Percentiles rank a stretch among this genome's conserved stretches.
Evolutionary conservation across 2,113 vertebrate species (phyloP).

Genomic region (Melospiza georgiana): DNA sequence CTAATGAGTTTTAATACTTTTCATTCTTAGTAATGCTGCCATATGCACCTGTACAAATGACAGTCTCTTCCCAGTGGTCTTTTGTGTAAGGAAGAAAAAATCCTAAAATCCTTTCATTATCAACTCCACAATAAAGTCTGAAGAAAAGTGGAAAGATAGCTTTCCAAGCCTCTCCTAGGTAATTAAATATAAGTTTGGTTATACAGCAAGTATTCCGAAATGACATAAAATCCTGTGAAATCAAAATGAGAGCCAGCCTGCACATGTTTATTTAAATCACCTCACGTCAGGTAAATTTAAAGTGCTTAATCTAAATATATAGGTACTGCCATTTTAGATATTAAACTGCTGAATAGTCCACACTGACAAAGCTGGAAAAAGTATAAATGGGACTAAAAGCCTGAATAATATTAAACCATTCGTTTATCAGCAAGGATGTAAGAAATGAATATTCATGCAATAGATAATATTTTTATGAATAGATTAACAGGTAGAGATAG

Average conservation of each 20-base stretch:
- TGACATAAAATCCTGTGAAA: not conserved
- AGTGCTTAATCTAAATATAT: not conserved
- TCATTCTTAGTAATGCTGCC: not conserved
- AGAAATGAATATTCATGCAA: constrained; percentile 2
- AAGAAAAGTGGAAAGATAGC: not conserved
- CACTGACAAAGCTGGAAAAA: not conserved
- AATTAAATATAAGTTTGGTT: not conserved
- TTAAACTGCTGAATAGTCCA: not conserved
- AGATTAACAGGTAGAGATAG: not conserved
- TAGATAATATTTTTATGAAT: not conserved
- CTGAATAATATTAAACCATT: not conserved
- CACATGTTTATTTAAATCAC: not conserved
- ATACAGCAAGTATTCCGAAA: not conserved
- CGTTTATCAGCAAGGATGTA: not conserved
- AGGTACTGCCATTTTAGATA: not conserved
- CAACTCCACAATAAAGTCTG: not conserved
- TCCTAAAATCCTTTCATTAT: not conserved
- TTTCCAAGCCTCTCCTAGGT: not conserved
- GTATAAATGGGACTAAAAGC: not conserved
- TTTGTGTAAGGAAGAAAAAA: not conserved
- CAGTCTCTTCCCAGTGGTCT: not conserved
- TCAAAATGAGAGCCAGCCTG: not conserved
- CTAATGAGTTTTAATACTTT: not conserved
- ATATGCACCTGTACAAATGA: not conserved
- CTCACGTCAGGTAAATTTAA: not conserved